Evolutionary conservation across 2,888 invertebrate genomes (phyloP), one percentile per base, ranked within the genome.

Genomic region (Icerya purchasi): DNA sequence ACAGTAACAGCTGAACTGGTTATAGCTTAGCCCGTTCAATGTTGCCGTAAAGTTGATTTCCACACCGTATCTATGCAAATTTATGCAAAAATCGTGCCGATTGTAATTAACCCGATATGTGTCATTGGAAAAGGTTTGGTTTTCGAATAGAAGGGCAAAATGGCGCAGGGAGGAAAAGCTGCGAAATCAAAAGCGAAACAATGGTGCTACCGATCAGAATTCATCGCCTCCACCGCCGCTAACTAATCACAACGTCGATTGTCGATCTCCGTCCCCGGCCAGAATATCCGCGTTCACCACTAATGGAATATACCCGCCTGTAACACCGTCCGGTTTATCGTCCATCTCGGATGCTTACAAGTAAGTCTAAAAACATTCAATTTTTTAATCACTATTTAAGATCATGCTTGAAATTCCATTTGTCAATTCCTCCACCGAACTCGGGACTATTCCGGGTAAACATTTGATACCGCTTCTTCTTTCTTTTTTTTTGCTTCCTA

Each of bases 151-250:
- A 59, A 80, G 98, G 56, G 98, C 98, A 66, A 98, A 99, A 77
- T 97, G 96, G 94, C 83, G 98, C 58, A 80, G 98, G 20, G 98
- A 99, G 72, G 98, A 98, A 73, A 99, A 99, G 74, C 78, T 98
- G 62, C 81, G 97, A 58, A 94, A 89, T 71, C 96, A 96, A 74
- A 60, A 60, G 52, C 56, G 56, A 1, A 8, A 18, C 20, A 25
- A 14, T 10, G 36, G 76, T 70, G 70, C 78, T 73, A 70, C 63
- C 57, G 68, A 69, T 67, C 68, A 14, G 65, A 65, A 51, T 64
- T 1, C 74, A 74, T 59, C 74, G 74, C 75, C 52, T 71, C 74
- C 5, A 70, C 72, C 74, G 54, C 70, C 73, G n/a, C 68, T 68
- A 25, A 76, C 77, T 67, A 56, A 36, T 25, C 51, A 60, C 22